These are phyloP conservation scores for Lamproptera curius DNA, from an alignment of 2,888 invertebrate species.

Conservation along the genomic window DNA sequence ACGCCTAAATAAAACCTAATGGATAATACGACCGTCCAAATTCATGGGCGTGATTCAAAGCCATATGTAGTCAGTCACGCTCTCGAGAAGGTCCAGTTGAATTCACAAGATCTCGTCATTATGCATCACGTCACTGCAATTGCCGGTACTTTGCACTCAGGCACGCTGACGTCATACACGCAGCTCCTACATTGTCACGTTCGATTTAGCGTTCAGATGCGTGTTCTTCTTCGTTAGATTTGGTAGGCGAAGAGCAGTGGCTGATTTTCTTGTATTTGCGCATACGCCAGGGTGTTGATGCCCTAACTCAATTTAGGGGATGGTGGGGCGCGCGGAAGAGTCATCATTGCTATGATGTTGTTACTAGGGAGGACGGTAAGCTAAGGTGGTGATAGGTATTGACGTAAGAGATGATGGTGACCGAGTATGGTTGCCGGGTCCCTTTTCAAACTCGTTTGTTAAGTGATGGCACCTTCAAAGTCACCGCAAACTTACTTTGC, in stretches of 20 bases:
- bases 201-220: conserved; percentile 79
- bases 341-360: conserved; percentile 76
- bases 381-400: conserved; percentile 89
- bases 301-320: conserved; percentile 84
- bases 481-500: conserved; percentile 94
- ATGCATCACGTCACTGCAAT: conserved; percentile 72
- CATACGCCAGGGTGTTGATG: conserved; percentile 77
- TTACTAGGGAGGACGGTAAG: conserved; percentile 89
- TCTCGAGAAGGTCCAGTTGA: conserved; percentile 74
- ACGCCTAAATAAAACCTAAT: not conserved
- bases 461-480: conserved; percentile 79
- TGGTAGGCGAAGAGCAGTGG: conserved; percentile 86
- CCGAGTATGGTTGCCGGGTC: conserved; percentile 85
- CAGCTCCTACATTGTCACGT: conserved; percentile 86
- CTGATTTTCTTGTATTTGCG: conserved; percentile 82
- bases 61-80: conserved; percentile 66
- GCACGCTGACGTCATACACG: conserved; percentile 87
- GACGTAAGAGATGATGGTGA: conserved; percentile 87
- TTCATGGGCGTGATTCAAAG: conserved; percentile 22
- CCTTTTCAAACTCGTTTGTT: conserved; percentile 78
- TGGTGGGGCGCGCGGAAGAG: conserved; percentile 85
- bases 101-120: conserved; percentile 76
- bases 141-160: conserved; percentile 76
- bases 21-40: conserved; percentile 22
- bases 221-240: conserved; percentile 88